Conservation (phyloP, 2,113 vertebrate genomes). For the Laticauda laticaudata region DNA sequence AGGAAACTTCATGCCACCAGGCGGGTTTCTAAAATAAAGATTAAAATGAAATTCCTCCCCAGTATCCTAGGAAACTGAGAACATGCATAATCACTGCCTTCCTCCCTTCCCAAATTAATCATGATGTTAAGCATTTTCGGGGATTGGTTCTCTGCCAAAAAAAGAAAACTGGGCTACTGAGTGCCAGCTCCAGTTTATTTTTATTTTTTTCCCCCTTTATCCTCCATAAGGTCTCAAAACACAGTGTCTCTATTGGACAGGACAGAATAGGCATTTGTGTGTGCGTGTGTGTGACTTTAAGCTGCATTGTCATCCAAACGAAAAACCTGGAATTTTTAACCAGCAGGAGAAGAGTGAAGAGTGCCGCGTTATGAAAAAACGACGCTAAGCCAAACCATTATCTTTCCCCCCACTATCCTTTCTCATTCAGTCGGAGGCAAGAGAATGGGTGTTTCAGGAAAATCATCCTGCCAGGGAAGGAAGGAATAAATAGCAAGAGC, state of each 20-base stretch:
- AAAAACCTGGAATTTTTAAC: background rate
- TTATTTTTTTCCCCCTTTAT: background rate
- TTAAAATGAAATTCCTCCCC: slow-evolving; percentile 12
- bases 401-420: background rate
- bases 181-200: background rate
- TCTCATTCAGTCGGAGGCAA: background rate
- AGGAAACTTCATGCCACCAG: background rate
- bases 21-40: slow-evolving; percentile 15
- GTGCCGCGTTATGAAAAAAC: background rate
- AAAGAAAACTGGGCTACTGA: background rate
- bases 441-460: background rate
- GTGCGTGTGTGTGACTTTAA: background rate
- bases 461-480: background rate
- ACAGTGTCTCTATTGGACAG: background rate
- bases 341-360: background rate
- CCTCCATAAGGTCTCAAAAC: background rate
- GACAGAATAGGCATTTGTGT: background rate
- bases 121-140: slow-evolving; percentile 12
- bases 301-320: background rate
- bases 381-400: background rate
- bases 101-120: slow-evolving; percentile 16
- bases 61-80: slow-evolving; percentile 30
- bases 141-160: background rate
- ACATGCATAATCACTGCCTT: background rate
- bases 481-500: too few species aligned